Evolutionary conservation across 2,797 vertebrate species (phyloP), one percentile per base, ranked within the genome.

Genomic region (Thripadectes ignobilis): DNA sequence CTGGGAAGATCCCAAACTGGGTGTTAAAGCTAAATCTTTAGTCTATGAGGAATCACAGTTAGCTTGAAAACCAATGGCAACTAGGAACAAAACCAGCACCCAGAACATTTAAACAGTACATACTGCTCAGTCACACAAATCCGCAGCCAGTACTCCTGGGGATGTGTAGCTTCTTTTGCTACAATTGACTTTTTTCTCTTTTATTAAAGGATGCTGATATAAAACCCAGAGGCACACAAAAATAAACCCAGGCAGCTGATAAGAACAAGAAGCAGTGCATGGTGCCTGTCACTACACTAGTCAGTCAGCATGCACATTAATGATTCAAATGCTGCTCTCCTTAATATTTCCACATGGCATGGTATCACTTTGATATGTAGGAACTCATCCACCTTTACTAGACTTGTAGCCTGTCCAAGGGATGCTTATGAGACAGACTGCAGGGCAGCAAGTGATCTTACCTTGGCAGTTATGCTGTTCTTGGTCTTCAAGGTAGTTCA

Each of bases 1-100:
- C 85, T 71, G 45, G 29, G 52, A 96, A 95, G 85, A 88, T 80
- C 30, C 52, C 57, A 89, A 94, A 82, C 45, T 38, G 67, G 4
- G 20, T 55, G 34, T 34, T 92, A 88, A 54, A 81, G 48, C 24
- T 45, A 75, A 85, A 75, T 38, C 21, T 90, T 81, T 41, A 78
- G 26, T 36, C 72, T 91, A 72, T 73, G 55, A 89, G 58, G 46
- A 93, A 81, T 88, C 85, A 74, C n/a, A 27, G 30, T 32, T 22
- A 71, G 32, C 58, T 71, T 83, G 68, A 92, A 91, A 94, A 83
- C 49, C 78, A 81, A 14, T 12, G 32, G 55, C 46, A 85, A 69
- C 76, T 55, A 78, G 20, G 45, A 85, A 69, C 57, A 89, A 72
- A 76, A 63, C 45, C 48, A 86, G 79, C 52, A 88, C 36, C 67